A percentile compares a stretch with the other conserved stretches of the same genome.
Conservation (phyloP, 2,113 vertebrate genomes). For the Scolopax mira region DNA sequence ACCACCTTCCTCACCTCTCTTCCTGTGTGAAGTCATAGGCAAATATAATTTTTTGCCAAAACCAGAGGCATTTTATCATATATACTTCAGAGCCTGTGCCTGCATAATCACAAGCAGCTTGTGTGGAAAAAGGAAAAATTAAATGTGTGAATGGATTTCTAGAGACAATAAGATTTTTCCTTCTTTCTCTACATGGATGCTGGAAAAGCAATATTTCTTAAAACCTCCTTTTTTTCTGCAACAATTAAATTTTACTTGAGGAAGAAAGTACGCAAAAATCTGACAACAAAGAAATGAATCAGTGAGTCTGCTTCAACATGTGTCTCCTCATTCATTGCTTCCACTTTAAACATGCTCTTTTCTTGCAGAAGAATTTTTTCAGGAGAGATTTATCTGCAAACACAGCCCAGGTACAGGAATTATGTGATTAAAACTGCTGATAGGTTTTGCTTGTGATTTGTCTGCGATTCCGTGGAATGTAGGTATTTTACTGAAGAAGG, state of each 20-base stretch:
- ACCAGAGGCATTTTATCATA: neutral
- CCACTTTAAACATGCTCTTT: neutral
- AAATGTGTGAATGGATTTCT: neutral
- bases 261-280: neutral
- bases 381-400: neutral
- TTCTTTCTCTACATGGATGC: neutral
- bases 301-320: neutral
- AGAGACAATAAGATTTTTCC: neutral
- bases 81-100: neutral
- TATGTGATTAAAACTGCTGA: conserved; percentile 33
- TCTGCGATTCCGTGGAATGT: neutral
- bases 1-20: neutral
- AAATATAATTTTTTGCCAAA: neutral
- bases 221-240: neutral
- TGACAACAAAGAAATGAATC: neutral
- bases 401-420: neutral
- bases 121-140: neutral
- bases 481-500: neutral
- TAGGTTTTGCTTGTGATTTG: conserved; percentile 1
- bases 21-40: neutral
- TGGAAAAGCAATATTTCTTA: neutral
- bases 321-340: neutral
- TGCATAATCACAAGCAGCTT: neutral
- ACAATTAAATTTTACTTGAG: neutral
- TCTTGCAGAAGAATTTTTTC: neutral